A percentile compares a stretch with the other conserved stretches of the same genome.
phyloP scores from a whole-genome alignment of 2,797 vertebrate species.

The Onychomys leucogaster region DNA sequence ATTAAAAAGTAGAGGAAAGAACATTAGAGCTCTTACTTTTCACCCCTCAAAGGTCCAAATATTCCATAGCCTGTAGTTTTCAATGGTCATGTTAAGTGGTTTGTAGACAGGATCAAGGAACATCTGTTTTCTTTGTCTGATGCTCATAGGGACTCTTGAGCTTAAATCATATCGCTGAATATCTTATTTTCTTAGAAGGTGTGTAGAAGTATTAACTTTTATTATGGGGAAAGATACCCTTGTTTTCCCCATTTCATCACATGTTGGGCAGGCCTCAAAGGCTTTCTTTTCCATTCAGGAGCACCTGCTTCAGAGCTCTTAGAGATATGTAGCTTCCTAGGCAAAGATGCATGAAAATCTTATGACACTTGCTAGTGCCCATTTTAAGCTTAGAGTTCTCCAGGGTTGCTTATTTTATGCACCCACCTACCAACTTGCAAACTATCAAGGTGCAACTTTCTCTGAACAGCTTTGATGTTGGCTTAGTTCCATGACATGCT shows the following conservation, averaged over 20 bases:
- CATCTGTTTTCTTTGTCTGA: neutral
- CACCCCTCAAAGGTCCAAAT: neutral
- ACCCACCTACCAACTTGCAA: neutral
- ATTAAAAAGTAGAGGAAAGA: neutral
- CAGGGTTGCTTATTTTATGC: neutral
- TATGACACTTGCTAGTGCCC: neutral
- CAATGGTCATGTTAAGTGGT: neutral
- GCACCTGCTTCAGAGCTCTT: neutral
- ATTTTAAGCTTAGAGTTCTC: neutral
- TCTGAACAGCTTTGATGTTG: neutral
- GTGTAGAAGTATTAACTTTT: slow-evolving; percentile 7
- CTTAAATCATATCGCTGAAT: neutral
- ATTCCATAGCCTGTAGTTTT: neutral
- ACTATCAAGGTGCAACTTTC: neutral
- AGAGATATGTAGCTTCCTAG: neutral
- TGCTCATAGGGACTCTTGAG: neutral
- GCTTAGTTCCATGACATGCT: neutral
- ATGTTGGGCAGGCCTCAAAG: neutral
- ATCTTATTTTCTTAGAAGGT: neutral
- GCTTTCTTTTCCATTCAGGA: neutral
- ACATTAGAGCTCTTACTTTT: neutral
- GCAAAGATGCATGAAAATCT: neutral
- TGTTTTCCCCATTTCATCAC: neutral
- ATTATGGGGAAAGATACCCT: neutral
- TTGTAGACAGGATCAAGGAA: slow-evolving; percentile 15